Evolutionary conservation across 2,888 invertebrate genomes (phyloP), one percentile per base, ranked within the genome.

Genomic region (Conistra vaccinii): DNA sequence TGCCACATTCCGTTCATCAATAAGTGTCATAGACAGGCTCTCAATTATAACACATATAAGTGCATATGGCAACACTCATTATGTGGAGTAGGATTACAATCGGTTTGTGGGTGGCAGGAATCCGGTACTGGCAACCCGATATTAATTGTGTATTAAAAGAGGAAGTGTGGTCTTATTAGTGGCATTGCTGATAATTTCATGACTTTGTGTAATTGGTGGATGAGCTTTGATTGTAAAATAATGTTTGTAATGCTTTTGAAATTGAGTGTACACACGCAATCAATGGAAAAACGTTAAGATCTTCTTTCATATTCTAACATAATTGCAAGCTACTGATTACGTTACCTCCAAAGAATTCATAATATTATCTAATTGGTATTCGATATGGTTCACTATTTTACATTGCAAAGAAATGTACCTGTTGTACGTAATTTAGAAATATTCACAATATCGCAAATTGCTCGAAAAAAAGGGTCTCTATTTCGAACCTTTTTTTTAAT

Each of bases 11-110:
- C 48, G 10, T 17, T 51, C 42, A 65, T 76, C 73, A 67, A 80
- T 80, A 73, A 69, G 69, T 76, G 72, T 83, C 71, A 48, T 10
- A 26, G 48, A 20, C 69, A 76, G 65, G 42, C 29, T 48, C 62
- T 72, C 71, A 86, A 83, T 83, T 80, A 83, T 68, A 83, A 32
- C 67, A 12, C 26, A 14, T 35, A 32, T 35, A 58, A 35, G 58
- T 55, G 69, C 45, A 35, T 48, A 69, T 67, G 51, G 66, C 58
- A 68, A 61, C 61, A 80, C 39, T 32, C 62, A 72, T 60, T 67
- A 81, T 67, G 6, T n/a, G 20, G 66, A 26, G 62, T 82, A 69
- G 76, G 48, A 35, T 81, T 72, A 67, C 84, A 55, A 80, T 63
- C 20, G 5, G 51, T 75, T 57, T 23, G 73, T 3, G 61, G 26